phyloP scores from a whole-genome alignment of 2,113 vertebrate species.

The Gnathonemus longibarbis region DNA sequence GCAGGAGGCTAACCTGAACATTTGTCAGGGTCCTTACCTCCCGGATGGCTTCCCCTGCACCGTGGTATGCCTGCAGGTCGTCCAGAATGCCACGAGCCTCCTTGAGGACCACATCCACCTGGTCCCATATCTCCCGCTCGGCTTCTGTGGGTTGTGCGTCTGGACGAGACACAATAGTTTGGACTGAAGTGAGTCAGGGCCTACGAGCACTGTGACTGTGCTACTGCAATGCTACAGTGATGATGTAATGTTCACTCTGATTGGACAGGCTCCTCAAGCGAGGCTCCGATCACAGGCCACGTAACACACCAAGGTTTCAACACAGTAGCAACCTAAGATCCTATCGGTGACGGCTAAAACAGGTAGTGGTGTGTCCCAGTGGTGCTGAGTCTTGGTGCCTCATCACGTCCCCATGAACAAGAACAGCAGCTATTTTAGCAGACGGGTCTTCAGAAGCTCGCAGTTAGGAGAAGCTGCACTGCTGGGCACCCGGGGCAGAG shows the following conservation, averaged over 20 bases:
- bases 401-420: background rate
- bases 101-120: conserved; percentile 87
- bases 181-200: background rate
- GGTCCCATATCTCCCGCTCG: conserved; percentile 86
- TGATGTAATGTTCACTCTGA: background rate
- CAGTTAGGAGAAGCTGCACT: background rate
- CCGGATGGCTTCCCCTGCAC: conserved; percentile 93
- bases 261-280: background rate
- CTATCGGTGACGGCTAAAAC: background rate
- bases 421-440: background rate
- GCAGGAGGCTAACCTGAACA: background rate
- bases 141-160: conserved; percentile 89
- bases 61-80: conserved; percentile 87
- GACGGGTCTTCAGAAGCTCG: background rate
- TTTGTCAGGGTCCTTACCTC: conserved; percentile 58
- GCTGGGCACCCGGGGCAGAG: too few relatives aligned
- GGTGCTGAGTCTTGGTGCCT: background rate
- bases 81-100: conserved; percentile 87
- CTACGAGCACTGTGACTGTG: background rate
- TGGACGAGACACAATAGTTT: conserved; percentile 39
- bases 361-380: background rate
- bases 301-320: background rate
- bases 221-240: background rate
- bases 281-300: background rate
- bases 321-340: background rate